These are phyloP conservation scores for Dendrocopos noguchii DNA, from an alignment of 2,113 vertebrate genomes.

Conservation along the genomic window DNA sequence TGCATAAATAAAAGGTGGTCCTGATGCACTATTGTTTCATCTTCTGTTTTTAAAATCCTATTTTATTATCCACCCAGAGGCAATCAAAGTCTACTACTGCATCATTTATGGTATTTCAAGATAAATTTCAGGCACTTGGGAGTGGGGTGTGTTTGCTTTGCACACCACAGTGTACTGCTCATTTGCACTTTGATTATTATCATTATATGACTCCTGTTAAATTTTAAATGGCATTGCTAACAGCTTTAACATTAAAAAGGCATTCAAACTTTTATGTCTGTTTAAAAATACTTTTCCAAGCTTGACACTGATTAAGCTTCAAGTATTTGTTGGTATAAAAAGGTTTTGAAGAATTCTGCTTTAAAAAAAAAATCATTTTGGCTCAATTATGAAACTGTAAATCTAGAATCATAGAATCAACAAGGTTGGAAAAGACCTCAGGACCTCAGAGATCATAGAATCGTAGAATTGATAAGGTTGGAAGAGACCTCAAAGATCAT, in stretches of 20 bases:
- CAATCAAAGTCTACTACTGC: not conserved
- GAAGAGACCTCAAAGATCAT: too few species aligned
- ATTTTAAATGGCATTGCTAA: not conserved
- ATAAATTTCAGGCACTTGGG: not conserved
- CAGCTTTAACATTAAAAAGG: not conserved
- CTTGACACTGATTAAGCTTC: not conserved
- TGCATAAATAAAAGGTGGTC: not conserved
- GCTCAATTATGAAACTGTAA: not conserved
- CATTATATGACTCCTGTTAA: not conserved
- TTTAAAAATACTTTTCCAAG: not conserved
- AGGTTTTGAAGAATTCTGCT: not conserved
- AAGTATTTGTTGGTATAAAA: not conserved
- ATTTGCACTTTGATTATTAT: not conserved
- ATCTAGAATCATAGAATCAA: not conserved
- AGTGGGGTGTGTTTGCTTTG: not conserved
- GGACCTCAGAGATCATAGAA: too few species aligned
- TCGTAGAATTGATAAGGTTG: too few species aligned
- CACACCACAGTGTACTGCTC: not conserved
- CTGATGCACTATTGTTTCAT: fast-evolving
- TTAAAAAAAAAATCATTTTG: not conserved
- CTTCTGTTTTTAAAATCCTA: not conserved
- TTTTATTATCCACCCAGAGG: not conserved
- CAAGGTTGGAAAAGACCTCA: too few species aligned
- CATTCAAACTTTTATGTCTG: not conserved
- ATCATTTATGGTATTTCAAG: not conserved